Evolutionary conservation across 2,797 vertebrate species (phyloP).

Genomic region (Artibeus jamaicensis): DNA sequence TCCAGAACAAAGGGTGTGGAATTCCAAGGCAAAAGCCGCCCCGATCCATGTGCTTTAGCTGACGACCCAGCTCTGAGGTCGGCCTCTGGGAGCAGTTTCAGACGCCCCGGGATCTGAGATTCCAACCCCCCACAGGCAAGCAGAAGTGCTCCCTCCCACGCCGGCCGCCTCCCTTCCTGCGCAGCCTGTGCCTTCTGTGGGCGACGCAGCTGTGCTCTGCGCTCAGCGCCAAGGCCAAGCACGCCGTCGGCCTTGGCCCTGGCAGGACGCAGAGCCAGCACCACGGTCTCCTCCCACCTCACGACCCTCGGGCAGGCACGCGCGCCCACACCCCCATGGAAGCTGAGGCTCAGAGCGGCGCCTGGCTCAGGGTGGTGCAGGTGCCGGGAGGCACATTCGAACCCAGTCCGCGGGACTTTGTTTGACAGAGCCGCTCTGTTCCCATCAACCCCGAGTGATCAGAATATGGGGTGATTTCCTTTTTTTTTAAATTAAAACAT

Average conservation of each 20-base stretch:
- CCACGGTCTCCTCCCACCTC: neutral
- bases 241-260: fast-evolving
- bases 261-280: fast-evolving
- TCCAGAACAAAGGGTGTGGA: neutral
- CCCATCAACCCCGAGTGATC: neutral
- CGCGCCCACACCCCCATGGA: fast-evolving
- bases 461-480: neutral
- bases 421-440: neutral
- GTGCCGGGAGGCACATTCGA: neutral
- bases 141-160: constrained; percentile 39
- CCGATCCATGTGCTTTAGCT: neutral
- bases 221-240: neutral
- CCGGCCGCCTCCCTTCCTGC: constrained; percentile 23
- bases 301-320: neutral
- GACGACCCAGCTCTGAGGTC: neutral
- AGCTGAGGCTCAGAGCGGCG: neutral
- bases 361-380: neutral
- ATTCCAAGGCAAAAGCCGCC: neutral
- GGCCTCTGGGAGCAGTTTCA: neutral
- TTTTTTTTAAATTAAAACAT: neutral
- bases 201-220: neutral
- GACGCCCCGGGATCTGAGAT: neutral
- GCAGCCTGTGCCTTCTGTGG: neutral
- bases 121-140: neutral
- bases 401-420: neutral